Evolutionary conservation across 2,113 vertebrate genomes (phyloP).

Genomic region (Aegithalos caudatus): DNA sequence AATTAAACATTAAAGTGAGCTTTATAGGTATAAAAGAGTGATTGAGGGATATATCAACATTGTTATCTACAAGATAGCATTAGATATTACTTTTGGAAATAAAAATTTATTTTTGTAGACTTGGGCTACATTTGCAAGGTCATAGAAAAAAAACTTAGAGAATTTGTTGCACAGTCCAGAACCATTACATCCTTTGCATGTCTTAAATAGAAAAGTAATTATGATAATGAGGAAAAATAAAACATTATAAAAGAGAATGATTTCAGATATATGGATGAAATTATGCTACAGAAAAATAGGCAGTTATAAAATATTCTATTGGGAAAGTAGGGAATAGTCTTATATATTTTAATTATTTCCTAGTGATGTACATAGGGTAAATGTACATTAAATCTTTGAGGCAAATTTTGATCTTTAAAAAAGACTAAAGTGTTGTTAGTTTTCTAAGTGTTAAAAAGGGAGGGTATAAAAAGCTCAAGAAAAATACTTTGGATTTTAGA

Average conservation of each 20-base stretch:
- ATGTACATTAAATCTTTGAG: not conserved
- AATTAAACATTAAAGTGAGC: not conserved
- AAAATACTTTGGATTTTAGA: not conserved
- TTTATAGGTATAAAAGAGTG: not conserved
- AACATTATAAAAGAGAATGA: not conserved
- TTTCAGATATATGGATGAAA: not conserved
- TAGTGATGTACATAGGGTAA: not conserved
- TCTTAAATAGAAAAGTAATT: not conserved
- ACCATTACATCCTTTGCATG: not conserved
- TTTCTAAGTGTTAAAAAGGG: not conserved
- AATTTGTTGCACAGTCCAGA: not conserved
- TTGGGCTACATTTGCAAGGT: not conserved
- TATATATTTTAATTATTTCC: not conserved
- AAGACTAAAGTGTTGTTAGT: not conserved
- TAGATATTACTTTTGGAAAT: not conserved
- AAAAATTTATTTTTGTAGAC: not conserved
- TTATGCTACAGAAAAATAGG: not conserved
- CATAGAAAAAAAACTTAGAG: not conserved
- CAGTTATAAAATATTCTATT: not conserved
- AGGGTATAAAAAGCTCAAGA: not conserved
- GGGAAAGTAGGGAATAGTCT: not conserved
- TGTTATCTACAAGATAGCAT: not conserved
- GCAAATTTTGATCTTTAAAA: not conserved
- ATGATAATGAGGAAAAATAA: not conserved
- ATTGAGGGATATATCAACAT: not conserved